These are phyloP conservation scores for Zosterops hypoxanthus DNA, from an alignment of 2,113 vertebrate genomes.

Conservation along the genomic window DNA sequence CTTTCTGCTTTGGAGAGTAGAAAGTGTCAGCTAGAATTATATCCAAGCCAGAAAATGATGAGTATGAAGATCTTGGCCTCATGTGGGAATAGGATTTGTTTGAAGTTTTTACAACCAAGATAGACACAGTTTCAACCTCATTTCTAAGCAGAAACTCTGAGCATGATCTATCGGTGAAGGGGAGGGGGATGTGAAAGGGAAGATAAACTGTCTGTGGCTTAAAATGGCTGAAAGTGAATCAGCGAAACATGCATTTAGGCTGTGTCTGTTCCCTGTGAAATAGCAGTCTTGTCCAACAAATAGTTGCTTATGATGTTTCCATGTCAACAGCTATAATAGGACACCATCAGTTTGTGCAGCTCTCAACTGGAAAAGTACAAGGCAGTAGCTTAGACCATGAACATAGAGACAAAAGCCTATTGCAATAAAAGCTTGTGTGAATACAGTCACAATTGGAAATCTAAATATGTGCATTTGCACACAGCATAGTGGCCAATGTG, in stretches of 20 bases:
- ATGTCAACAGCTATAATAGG: slow-evolving; percentile 39
- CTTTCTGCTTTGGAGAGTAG: not conserved
- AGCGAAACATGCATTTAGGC: slow-evolving; percentile 35
- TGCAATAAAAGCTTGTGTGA: not conserved
- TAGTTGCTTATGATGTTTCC: slow-evolving; percentile 32
- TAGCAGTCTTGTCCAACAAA: not conserved
- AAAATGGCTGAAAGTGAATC: slow-evolving; percentile 58
- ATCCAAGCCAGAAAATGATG: not conserved
- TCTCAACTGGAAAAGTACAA: slow-evolving; percentile 19
- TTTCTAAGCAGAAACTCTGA: not conserved
- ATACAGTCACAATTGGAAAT: not conserved
- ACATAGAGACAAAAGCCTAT: not conserved
- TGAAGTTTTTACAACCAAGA: not conserved
- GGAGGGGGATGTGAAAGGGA: not conserved
- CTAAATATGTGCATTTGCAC: not conserved
- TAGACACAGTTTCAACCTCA: not conserved
- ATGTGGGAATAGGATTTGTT: not conserved
- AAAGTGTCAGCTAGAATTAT: not conserved
- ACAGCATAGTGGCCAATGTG: not conserved
- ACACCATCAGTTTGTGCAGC: not conserved
- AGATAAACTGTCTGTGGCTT: slow-evolving; percentile 24
- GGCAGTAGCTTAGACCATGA: not conserved
- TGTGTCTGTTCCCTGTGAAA: slow-evolving; percentile 4
- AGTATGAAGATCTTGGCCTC: not conserved
- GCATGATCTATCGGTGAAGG: accelerated